These are phyloP conservation scores for Ichneumoninae sp. DNA, from an alignment of 2,888 invertebrate species.

Conservation along the genomic window DNA sequence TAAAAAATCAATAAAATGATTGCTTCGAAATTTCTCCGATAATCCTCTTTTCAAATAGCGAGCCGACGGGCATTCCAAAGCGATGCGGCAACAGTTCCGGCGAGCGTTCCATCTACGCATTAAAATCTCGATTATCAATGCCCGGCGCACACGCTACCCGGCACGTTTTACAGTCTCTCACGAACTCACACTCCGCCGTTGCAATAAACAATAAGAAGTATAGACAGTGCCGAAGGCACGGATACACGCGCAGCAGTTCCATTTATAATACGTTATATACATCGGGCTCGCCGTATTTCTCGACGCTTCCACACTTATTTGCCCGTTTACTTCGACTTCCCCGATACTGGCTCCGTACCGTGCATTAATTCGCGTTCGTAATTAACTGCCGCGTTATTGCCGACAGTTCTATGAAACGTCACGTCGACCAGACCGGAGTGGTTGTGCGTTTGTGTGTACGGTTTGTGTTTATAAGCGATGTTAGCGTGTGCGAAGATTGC, in stretches of 20 bases:
- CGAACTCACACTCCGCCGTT: neutral
- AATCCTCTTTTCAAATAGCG: neutral
- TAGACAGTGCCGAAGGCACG: neutral
- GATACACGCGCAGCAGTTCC: neutral
- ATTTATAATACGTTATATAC: slow-evolving; percentile 1
- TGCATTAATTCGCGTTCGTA: slow-evolving; percentile 78
- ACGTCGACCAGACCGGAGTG: slow-evolving; percentile 60
- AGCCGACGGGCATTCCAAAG: neutral
- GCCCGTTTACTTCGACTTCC: slow-evolving; percentile 54
- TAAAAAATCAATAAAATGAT: too few relatives aligned
- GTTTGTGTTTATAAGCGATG: slow-evolving; percentile 19
- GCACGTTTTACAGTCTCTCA: neutral
- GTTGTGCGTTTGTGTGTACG: slow-evolving; percentile 44
- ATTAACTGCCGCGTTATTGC: slow-evolving; percentile 81
- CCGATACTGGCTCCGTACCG: slow-evolving; percentile 55
- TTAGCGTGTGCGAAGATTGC: slow-evolving; percentile 63
- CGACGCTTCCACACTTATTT: slow-evolving; percentile 59
- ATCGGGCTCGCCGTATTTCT: slow-evolving; percentile 35
- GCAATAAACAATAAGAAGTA: slow-evolving; percentile 23
- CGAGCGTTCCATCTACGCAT: slow-evolving; percentile 2
- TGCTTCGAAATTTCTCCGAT: neutral
- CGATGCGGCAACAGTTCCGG: neutral
- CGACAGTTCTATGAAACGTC: slow-evolving; percentile 75
- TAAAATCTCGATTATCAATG: slow-evolving; percentile 19
- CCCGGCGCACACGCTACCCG: neutral